Percentiles rank a stretch among this genome's conserved stretches.
Conservation (phyloP, 2,888 invertebrate species). For the Hemithea aestivaria region DNA sequence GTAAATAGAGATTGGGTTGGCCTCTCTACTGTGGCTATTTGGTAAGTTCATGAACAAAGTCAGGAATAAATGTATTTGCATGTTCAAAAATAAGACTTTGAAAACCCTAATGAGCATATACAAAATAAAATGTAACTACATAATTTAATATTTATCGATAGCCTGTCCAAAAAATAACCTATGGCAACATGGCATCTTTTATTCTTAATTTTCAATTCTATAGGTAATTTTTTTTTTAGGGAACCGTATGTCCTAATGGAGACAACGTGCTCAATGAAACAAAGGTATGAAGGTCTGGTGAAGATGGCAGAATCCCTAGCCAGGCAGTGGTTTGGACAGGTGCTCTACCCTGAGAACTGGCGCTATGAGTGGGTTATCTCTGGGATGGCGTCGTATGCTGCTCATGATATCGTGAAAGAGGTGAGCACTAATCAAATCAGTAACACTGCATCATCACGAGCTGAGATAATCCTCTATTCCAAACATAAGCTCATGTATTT, state of each 20-base stretch:
- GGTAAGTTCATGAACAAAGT: slow-evolving; percentile 63
- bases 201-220: no score
- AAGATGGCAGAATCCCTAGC: slow-evolving; percentile 82
- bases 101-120: no score
- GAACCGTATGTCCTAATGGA: slow-evolving; percentile 65
- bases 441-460: no score
- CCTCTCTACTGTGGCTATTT: slow-evolving; percentile 58
- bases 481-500: no score
- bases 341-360: slow-evolving; percentile 81
- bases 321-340: slow-evolving; percentile 85
- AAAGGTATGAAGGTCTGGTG: slow-evolving; percentile 62
- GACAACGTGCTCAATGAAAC: slow-evolving; percentile 48
- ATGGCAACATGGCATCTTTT: no score
- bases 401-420: slow-evolving; percentile 73
- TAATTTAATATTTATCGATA: no score
- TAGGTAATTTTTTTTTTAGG: slow-evolving; percentile 36
- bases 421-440: slow-evolving; percentile 43
- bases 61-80: no score
- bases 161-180: no score
- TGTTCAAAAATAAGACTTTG: no score
- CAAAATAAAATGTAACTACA: no score
- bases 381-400: slow-evolving; percentile 79
- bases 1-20: slow-evolving; percentile 55
- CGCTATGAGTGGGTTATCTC: slow-evolving; percentile 79
- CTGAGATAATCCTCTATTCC: no score